Conservation (phyloP, 2,797 vertebrate genomes). For the Artibeus lituratus region DNA sequence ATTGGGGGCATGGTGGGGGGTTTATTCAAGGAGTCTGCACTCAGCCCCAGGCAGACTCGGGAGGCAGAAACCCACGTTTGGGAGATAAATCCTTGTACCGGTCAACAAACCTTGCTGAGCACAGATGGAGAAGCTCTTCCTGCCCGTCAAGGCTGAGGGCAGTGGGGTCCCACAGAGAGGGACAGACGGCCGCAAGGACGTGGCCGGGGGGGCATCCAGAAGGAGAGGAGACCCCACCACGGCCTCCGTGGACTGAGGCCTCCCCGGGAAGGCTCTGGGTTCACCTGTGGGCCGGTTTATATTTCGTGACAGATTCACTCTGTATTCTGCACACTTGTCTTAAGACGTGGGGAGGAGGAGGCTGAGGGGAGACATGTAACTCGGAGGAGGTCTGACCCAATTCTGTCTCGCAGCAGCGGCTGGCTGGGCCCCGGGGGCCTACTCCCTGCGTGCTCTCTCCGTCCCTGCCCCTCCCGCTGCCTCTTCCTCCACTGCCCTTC, state of each 20-base stretch:
- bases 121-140: no score
- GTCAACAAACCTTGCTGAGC: neutral
- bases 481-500: neutral
- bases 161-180: no score
- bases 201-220: fast-evolving
- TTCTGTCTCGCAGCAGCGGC: neutral
- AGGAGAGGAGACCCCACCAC: fast-evolving
- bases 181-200: fast-evolving
- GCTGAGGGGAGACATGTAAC: neutral
- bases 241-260: neutral
- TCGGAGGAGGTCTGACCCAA: neutral
- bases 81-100: neutral
- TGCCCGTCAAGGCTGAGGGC: neutral
- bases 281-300: neutral
- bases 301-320: neutral
- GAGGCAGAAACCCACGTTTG: neutral
- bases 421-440: neutral
- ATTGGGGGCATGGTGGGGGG: neutral
- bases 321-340: neutral
- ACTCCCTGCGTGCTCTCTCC: fast-evolving
- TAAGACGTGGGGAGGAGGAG: neutral
- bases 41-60: neutral
- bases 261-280: neutral
- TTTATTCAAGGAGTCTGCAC: neutral
- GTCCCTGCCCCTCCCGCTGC: neutral